Conservation (phyloP, 1,140 invertebrate genomes). For the Drosophila novamexicana region DNA sequence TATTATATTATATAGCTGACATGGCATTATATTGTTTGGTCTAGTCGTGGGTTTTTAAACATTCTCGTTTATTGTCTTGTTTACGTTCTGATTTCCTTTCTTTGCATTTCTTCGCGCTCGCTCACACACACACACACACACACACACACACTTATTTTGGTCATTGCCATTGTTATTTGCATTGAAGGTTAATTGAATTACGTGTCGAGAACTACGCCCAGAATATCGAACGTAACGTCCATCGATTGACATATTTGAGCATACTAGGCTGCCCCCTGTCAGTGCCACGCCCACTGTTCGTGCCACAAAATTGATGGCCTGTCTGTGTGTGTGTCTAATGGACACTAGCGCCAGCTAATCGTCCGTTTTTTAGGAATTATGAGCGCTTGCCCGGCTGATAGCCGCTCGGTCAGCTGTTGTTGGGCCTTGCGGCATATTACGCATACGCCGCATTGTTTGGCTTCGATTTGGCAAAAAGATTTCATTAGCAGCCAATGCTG, state of each 20-base stretch:
- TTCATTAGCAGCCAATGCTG: conserved; percentile 35
- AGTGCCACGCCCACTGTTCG: not conserved
- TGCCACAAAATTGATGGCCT: conserved; percentile 28
- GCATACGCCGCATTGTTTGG: conserved; percentile 48
- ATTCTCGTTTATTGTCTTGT: conserved; percentile 56
- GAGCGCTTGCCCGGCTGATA: not conserved
- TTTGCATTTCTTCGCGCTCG: not conserved
- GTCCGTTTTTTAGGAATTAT: conserved; percentile 5
- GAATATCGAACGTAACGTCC: conserved; percentile 33
- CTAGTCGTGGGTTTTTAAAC: not conserved
- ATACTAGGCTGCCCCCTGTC: conserved; percentile 2
- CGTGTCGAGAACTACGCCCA: conserved; percentile 37
- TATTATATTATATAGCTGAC: conserved; percentile 7
- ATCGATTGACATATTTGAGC: conserved; percentile 51
- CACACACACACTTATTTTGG: conserved; percentile 21
- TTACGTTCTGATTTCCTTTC: conserved; percentile 55
- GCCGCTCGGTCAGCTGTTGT: conserved; percentile 1
- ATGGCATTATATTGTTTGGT: not conserved
- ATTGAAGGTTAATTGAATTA: conserved; percentile 78
- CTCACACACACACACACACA: conserved; percentile 12
- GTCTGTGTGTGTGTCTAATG: not conserved
- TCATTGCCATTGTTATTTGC: conserved; percentile 53
- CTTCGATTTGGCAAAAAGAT: conserved; percentile 1
- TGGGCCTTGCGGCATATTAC: conserved; percentile 27
- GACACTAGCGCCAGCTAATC: conserved; percentile 28